Percentiles rank a stretch among this genome's conserved stretches.
phyloP scores from a whole-genome alignment of 1,140 invertebrate species.

The Littorina saxatilis region DNA sequence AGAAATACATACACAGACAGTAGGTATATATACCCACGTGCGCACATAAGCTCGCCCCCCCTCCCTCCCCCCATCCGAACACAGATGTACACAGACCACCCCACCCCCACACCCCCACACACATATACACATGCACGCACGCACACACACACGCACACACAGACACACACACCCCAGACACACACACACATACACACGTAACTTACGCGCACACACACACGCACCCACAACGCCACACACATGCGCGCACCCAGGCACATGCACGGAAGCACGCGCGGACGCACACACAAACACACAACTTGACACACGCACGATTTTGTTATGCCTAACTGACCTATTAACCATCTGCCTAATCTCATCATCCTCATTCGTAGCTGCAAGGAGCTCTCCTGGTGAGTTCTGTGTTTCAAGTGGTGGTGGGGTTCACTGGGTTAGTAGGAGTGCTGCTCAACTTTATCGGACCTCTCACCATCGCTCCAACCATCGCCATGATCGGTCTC shows the following conservation, averaged over 20 bases:
- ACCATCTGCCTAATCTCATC: neutral
- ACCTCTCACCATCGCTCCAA: conserved; percentile 88
- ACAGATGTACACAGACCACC: neutral
- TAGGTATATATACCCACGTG: neutral
- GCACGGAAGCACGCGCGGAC: neutral
- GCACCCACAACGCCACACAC: no score
- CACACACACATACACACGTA: neutral
- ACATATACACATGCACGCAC: no score
- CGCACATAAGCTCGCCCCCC: neutral
- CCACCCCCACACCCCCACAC: neutral
- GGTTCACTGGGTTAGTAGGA: conserved; percentile 82
- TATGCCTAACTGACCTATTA: neutral
- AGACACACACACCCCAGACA: no score
- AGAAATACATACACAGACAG: neutral
- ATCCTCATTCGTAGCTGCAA: conserved; percentile 53
- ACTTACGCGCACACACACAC: neutral
- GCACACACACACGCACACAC: no score
- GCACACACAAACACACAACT: neutral
- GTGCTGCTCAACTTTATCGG: conserved; percentile 85
- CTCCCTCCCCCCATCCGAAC: neutral
- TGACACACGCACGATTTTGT: neutral
- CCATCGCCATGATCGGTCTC: conserved; percentile 86
- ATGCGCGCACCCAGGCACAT: no score
- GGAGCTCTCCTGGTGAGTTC: conserved; percentile 69
- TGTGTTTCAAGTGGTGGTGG: conserved; percentile 67